A percentile compares a stretch with the other conserved stretches of the same genome.
These are phyloP conservation scores for Condylura cristata DNA, from an alignment of 2,113 vertebrate genomes.

Conservation along the genomic window DNA sequence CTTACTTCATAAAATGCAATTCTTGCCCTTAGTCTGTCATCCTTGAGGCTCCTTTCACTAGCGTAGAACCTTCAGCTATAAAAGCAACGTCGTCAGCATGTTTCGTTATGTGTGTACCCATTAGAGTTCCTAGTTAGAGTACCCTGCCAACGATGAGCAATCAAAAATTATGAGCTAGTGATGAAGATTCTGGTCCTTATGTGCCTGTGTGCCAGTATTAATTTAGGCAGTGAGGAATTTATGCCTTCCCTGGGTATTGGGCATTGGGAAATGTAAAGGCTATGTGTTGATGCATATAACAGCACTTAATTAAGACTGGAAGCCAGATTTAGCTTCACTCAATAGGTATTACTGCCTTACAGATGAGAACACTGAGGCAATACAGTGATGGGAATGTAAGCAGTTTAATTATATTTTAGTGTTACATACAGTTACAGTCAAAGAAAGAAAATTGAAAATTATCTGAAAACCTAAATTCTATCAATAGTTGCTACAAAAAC, in stretches of 20 bases:
- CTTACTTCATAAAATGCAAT: constrained; percentile 19
- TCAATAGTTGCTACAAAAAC: not conserved
- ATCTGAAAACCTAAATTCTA: not conserved
- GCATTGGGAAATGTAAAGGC: not conserved
- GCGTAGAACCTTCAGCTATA: not conserved
- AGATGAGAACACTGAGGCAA: constrained; percentile 13
- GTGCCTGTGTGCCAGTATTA: constrained; percentile 25
- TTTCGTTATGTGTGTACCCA: not conserved
- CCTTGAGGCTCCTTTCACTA: not conserved
- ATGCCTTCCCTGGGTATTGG: constrained; percentile 38
- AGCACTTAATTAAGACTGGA: constrained; percentile 64
- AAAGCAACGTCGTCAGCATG: constrained; percentile 5
- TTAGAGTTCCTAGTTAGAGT: constrained; percentile 7
- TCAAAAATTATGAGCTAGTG: constrained; percentile 50
- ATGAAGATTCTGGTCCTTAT: constrained; percentile 59
- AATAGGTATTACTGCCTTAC: not conserved
- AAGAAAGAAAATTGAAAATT: not conserved
- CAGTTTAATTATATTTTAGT: not conserved
- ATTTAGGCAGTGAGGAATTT: constrained; percentile 56
- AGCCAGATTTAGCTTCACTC: constrained; percentile 53
- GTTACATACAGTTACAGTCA: not conserved
- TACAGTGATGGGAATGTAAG: not conserved
- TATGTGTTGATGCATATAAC: constrained; percentile 4
- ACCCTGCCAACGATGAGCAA: not conserved
- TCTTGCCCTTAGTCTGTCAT: not conserved